Conservation (phyloP, 2,888 invertebrate species). For the Hirtodrosophila trivittata region DNA sequence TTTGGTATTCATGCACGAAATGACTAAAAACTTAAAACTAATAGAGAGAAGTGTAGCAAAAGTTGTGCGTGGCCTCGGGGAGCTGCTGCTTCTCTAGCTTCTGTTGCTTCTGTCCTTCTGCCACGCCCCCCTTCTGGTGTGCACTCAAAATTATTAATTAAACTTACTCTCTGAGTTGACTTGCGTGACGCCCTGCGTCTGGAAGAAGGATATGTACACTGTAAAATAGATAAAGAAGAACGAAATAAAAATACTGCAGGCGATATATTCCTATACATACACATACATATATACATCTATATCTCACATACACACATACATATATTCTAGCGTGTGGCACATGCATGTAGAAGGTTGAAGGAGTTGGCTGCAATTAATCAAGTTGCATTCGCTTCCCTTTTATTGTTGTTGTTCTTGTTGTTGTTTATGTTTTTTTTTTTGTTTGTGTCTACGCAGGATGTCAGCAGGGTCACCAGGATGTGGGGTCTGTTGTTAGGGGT, state of each 20-base stretch:
- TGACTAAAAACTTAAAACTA: slow-evolving; percentile 76
- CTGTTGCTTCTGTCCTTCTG: slow-evolving; percentile 1
- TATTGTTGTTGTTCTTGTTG: slow-evolving; percentile 23
- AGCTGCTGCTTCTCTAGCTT: slow-evolving; percentile 7
- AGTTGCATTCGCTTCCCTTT: slow-evolving; percentile 42
- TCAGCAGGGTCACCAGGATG: slow-evolving; percentile 30
- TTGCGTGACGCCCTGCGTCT: slow-evolving; percentile 76
- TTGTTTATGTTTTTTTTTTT: slow-evolving; percentile 8
- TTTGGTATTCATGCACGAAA: slow-evolving; percentile 76
- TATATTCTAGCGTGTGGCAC: not conserved
- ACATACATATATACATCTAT: slow-evolving; percentile 1
- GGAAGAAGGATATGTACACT: slow-evolving; percentile 80
- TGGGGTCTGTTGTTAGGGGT: not conserved
- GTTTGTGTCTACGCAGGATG: slow-evolving; percentile 23
- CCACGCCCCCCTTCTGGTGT: slow-evolving; percentile 32
- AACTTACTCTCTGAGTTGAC: slow-evolving; percentile 83
- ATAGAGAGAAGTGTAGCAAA: slow-evolving; percentile 73
- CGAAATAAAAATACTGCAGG: slow-evolving; percentile 31
- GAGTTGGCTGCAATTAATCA: slow-evolving; percentile 74
- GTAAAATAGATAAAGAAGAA: slow-evolving; percentile 53
- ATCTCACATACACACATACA: not conserved
- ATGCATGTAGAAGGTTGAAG: slow-evolving; percentile 16
- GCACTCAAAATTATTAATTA: slow-evolving; percentile 80
- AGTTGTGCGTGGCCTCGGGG: slow-evolving; percentile 53
- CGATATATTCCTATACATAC: slow-evolving; percentile 31